Base-by-base conservation (phyloP, 2,797 vertebrate genomes). In the Sarcoramphus papa region DNA sequence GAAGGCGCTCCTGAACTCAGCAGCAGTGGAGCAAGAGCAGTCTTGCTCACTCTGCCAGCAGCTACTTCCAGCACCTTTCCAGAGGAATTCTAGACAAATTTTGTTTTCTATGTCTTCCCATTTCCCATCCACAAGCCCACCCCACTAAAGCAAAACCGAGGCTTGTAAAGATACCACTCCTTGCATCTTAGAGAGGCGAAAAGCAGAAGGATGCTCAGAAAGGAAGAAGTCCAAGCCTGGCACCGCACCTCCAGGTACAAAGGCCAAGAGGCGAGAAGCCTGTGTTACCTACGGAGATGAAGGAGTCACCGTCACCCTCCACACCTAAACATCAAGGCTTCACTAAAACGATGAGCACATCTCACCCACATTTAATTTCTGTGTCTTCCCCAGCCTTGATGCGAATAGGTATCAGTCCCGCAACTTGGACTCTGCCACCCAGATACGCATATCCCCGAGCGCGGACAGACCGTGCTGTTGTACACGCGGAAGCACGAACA, bases 401-500 rank as follows among this genome's bases (percentile, higher is more conserved):
- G 31, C 0, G 1, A 56, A n/a, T 0, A 18, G 9, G 31, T 16
- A 19, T 18, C 50, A 22, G 33, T 14, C 30, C 50, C 18, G 2
- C 20, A 27, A 4, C 20, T 30, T n/a, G 14, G 20, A 31, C 9
- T 27, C 33, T 33, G 48, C 31, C 1, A 2, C 50, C 28, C 48
- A 27, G 53, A 25, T 4, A 40, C 3, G 1, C n/a, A 1, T 8
- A 35, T 12, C 9, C 35, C 41, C 31, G 24, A 8, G 14, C 4
- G 0, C 37, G 14, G 31, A 41, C 3, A 2, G 62, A 41, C 30
- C 4, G 6, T 7, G 37, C 43, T 31, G 28, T 14, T 15, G 24
- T 16, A 56, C 12, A 4, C 1, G 0, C 2, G 3, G 18, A 50
- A 48, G 35, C 41, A 56, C 1, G 0, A 48, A 56, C 23, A 13